Evolutionary conservation across 1,140 invertebrate species (phyloP), one percentile per base, ranked within the genome.

Genomic region (Marisa cornuarietis): DNA sequence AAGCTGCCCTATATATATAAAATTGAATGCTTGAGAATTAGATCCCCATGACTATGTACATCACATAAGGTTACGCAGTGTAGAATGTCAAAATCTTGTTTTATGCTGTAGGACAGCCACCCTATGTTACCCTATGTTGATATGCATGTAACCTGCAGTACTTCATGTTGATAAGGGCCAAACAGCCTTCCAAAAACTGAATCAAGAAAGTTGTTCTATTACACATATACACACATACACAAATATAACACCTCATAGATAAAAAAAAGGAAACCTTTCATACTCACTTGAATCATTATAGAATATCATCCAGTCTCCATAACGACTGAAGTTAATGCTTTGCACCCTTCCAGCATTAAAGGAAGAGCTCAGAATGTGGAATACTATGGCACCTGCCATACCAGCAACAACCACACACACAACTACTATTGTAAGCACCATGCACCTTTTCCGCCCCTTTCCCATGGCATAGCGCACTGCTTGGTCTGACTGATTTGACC

Each of bases 291-390:
- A 26, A 13, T 75, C 61, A 61, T 75, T 75, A 42, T 62, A 75
- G 73, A 62, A 75, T 24, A 75, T 14, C 20, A 61, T 75, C 73
- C 73, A 75, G 58, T 75, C 73, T 11, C 73, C 73, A 54, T 75
- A 49, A 14, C 51, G 52, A 31, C 16, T 51, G 58, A 62, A 75
- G 26, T 61, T 54, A 7, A 24, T 54, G 58, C n/a, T 54, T 7
- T 75, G 73, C 16, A 75, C 73, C 10, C 58, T n/a, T 20, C 54
- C 73, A 8, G 54, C 26, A 13, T 62, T 62, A 9, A 75, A 61
- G 16, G 58, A n/a, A 26, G 24, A 26, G 20, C 24, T 62, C n/a
- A 75, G 52, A 31, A 62, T 58, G 13, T 16, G 18, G 14, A 75
- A 62, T 1, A 31, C 73, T 14, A 61, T 24, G 8, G 54, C 58